These are phyloP conservation scores for Hiodon alosoides DNA, from an alignment of 2,113 vertebrate species.

Conservation along the genomic window DNA sequence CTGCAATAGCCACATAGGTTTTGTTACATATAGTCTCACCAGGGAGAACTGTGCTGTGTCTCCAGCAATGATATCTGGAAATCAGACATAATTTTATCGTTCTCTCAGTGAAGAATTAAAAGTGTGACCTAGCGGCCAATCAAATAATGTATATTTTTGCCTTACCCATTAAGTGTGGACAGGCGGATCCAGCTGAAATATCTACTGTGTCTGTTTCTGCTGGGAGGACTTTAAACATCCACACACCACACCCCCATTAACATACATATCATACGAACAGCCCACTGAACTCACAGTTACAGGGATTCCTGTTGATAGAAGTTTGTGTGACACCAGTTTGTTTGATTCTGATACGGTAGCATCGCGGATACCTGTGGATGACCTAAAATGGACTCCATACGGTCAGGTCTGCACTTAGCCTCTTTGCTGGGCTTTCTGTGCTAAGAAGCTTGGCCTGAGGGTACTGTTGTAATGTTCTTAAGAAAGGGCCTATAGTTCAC, in stretches of 20 bases:
- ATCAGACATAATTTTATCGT: constrained; percentile 12
- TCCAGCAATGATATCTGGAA: background rate
- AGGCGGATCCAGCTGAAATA: constrained; percentile 42
- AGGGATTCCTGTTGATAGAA: no score
- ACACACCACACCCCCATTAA: constrained; percentile 18
- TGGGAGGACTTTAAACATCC: constrained; percentile 53
- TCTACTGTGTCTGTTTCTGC: constrained; percentile 51
- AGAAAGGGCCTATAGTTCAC: no score
- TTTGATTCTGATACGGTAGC: background rate
- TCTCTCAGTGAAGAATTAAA: constrained; percentile 13
- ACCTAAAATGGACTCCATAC: background rate
- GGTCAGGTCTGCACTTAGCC: background rate
- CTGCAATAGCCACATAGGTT: background rate
- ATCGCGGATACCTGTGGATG: background rate
- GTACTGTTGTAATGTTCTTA: no score
- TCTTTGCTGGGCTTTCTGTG: no score
- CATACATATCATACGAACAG: no score
- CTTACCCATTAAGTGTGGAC: constrained; percentile 15
- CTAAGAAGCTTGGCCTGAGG: no score
- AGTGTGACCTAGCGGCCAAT: constrained; percentile 5
- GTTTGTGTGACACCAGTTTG: no score
- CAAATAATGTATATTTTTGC: constrained; percentile 14
- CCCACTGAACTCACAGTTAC: no score
- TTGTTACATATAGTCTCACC: background rate
- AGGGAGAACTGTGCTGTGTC: constrained; percentile 3